Conservation (phyloP, 2,888 invertebrate genomes). For the Drosophila mercatorum region DNA sequence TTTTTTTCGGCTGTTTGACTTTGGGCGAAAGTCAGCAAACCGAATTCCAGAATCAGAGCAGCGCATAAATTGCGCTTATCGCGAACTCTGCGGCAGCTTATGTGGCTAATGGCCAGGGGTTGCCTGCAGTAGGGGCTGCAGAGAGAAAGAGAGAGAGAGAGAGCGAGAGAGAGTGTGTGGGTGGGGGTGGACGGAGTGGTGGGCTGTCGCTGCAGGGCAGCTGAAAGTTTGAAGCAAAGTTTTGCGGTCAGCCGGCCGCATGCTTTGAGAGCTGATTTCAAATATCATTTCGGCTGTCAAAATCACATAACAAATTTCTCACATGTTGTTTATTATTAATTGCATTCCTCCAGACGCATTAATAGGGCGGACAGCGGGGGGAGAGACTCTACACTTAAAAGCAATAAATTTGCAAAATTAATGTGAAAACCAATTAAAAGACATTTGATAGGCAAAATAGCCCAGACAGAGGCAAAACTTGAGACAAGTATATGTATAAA, state of each 20-base stretch:
- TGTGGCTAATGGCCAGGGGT: conserved; percentile 35
- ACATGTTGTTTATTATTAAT: conserved; percentile 67
- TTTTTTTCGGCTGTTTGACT: conserved; percentile 36
- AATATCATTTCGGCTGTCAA: conserved; percentile 45
- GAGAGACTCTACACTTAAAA: conserved; percentile 3
- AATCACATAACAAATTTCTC: conserved; percentile 54
- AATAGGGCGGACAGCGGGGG: background rate
- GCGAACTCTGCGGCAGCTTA: conserved; percentile 56
- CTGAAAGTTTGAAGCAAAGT: conserved; percentile 10
- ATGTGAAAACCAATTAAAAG: conserved; percentile 74
- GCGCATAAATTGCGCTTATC: conserved; percentile 72
- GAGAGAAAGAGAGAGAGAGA: background rate
- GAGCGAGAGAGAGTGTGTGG: background rate
- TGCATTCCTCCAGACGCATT: conserved; percentile 44
- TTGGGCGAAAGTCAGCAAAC: conserved; percentile 40
- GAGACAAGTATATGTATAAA: background rate
- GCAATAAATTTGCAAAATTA: conserved; percentile 79
- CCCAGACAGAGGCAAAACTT: background rate
- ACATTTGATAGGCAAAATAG: conserved; percentile 40
- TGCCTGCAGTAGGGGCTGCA: background rate
- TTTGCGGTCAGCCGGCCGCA: conserved; percentile 30
- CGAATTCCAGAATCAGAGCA: conserved; percentile 48
- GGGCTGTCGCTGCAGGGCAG: background rate
- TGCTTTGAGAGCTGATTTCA: conserved; percentile 19
- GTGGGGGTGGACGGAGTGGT: background rate